phyloP scores from a whole-genome alignment of 2,113 vertebrate genomes.

The Papio anubis region DNA sequence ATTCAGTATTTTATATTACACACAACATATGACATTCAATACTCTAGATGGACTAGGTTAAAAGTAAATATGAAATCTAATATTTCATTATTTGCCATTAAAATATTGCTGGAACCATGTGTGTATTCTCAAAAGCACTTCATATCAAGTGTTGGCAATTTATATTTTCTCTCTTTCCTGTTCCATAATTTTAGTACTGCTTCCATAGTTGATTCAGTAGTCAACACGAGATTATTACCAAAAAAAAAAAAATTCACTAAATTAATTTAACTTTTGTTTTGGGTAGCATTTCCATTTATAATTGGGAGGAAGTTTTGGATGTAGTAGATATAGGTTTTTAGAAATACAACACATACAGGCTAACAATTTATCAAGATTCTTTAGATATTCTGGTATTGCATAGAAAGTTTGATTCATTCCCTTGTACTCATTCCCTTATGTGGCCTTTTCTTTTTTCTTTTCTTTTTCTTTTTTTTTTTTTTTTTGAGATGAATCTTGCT shows the following conservation, averaged over 20 bases:
- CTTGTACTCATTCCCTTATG: background rate
- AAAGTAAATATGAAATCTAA: background rate
- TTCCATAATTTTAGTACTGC: background rate
- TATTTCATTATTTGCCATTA: background rate
- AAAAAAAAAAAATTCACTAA: background rate
- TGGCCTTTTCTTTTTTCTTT: background rate
- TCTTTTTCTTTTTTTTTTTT: too few species aligned
- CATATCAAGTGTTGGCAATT: background rate
- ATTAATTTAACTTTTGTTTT: background rate
- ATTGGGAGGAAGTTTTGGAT: background rate
- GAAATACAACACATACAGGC: background rate
- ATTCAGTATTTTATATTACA: background rate
- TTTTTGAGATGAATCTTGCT: too few species aligned
- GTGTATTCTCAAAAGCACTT: background rate
- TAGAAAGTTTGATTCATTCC: background rate
- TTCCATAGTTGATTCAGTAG: background rate
- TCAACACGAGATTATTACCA: background rate
- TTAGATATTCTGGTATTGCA: background rate
- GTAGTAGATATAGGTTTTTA: background rate
- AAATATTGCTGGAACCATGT: background rate
- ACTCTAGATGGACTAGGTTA: background rate
- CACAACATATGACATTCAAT: background rate
- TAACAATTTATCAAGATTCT: background rate
- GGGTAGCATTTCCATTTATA: background rate
- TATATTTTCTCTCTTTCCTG: background rate